Evolutionary conservation across 1,140 invertebrate species (phyloP).

Genomic region (Proales similis): DNA sequence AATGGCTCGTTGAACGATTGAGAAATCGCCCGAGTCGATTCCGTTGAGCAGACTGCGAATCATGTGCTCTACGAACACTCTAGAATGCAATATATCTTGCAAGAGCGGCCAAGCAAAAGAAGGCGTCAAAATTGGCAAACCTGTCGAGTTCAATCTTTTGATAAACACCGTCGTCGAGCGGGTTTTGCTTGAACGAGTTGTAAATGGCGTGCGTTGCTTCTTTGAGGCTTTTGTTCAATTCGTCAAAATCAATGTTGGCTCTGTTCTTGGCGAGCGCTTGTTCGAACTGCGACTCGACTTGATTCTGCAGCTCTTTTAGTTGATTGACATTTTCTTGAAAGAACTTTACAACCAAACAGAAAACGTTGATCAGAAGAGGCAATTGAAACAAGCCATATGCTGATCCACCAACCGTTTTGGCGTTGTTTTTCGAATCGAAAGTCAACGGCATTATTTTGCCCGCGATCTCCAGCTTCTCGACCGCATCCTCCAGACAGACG

Average conservation of each 20-base stretch:
- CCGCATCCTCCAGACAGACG: slow-evolving; percentile 32
- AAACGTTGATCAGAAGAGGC: no score
- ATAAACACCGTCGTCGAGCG: slow-evolving; percentile 5
- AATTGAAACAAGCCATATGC: no score
- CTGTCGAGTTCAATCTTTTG: slow-evolving; percentile 35
- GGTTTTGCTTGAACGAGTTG: slow-evolving; percentile 20
- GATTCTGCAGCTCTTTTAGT: neutral
- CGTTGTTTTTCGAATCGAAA: neutral
- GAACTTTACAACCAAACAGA: no score
- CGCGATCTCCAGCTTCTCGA: slow-evolving; percentile 35
- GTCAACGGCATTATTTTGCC: slow-evolving; percentile 36
- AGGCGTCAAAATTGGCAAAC: no score
- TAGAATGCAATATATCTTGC: no score
- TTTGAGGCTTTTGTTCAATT: slow-evolving; percentile 17
- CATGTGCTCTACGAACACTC: slow-evolving; percentile 9
- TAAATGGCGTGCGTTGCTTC: slow-evolving; percentile 13
- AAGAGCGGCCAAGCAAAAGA: no score
- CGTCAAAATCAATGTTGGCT: no score
- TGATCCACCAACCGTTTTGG: no score
- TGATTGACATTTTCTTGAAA: slow-evolving; percentile 21
- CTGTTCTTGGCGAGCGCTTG: neutral
- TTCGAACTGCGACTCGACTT: slow-evolving; percentile 14
- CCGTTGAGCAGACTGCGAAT: neutral
- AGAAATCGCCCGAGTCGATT: neutral
- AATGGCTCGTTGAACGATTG: neutral